A percentile compares a stretch with the other conserved stretches of the same genome.
These are phyloP conservation scores for Hemicordylus capensis DNA, from an alignment of 2,113 vertebrate genomes.

Conservation along the genomic window DNA sequence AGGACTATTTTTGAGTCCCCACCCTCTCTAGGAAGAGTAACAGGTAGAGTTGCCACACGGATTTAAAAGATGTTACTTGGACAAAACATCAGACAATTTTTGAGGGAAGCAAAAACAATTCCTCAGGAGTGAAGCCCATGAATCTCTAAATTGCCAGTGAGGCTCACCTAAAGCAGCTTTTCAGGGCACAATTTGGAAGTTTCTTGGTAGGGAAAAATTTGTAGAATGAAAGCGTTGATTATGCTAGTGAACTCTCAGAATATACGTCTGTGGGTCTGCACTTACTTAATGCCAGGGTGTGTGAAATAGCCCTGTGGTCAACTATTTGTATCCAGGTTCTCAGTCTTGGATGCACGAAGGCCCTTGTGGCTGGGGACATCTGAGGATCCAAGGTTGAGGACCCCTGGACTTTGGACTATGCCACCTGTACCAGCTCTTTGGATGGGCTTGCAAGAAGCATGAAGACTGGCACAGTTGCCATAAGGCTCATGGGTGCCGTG, in stretches of 20 bases:
- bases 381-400: too few species aligned
- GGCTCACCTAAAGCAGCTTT: too few species aligned
- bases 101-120: not conserved
- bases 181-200: not conserved
- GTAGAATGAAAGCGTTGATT: too few species aligned
- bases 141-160: not conserved
- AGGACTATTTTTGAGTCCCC: not conserved
- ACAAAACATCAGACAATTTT: too few species aligned
- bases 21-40: not conserved
- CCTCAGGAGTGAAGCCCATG: not conserved
- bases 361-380: too few species aligned
- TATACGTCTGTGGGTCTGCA: too few species aligned
- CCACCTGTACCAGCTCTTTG: not conserved
- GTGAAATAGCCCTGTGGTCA: not conserved
- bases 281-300: not conserved
- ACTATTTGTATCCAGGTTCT: too few species aligned
- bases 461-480: too few species aligned
- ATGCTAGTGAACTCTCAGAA: too few species aligned
- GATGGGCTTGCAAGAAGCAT: not conserved
- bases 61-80: not conserved
- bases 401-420: too few species aligned
- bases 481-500: too few species aligned
- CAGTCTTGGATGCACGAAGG: too few species aligned
- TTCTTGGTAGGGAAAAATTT: not conserved
- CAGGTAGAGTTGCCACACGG: not conserved